A percentile compares a stretch with the other conserved stretches of the same genome.
Conservation (phyloP, 2,888 invertebrate genomes). For the Elmis aenea region DNA sequence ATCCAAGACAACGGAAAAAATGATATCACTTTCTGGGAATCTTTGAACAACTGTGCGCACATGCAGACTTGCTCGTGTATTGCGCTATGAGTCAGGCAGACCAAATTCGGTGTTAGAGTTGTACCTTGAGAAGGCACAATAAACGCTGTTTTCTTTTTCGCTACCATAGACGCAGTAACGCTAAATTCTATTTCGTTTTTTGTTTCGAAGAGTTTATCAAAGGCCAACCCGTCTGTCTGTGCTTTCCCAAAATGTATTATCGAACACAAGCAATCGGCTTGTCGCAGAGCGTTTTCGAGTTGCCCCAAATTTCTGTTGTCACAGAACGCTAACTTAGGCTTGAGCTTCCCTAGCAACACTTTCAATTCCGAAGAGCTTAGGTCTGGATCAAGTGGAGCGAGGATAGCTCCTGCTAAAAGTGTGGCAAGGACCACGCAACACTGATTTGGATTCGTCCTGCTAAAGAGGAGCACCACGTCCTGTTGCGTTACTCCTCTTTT, state of each 20-base stretch:
- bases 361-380: constrained; percentile 28
- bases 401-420: constrained; percentile 35
- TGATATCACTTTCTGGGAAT: constrained; percentile 31
- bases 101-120: constrained; percentile 29
- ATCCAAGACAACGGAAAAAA: constrained; percentile 37
- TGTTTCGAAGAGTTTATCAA: constrained; percentile 14
- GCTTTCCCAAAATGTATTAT: constrained; percentile 28
- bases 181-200: constrained; percentile 21
- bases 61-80: constrained; percentile 27
- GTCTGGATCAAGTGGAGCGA: constrained; percentile 35
- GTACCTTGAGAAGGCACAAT: constrained; percentile 36
- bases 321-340: constrained; percentile 39
- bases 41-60: constrained; percentile 26
- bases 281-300: constrained; percentile 26
- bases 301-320: constrained; percentile 32
- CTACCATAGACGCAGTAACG: constrained; percentile 27
- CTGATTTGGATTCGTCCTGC: constrained; percentile 35
- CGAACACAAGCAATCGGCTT: constrained; percentile 8
- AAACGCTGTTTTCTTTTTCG: constrained; percentile 33
- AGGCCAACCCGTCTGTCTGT: constrained; percentile 19
- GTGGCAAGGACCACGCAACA: constrained; percentile 35
- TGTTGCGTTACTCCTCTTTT: constrained; percentile 26
- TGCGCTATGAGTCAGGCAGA: constrained; percentile 36
- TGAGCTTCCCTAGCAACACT: constrained; percentile 27
- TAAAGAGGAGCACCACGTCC: constrained; percentile 35